Evolutionary conservation across 2,797 vertebrate genomes (phyloP).

Genomic region (Emydoidea blandingii): DNA sequence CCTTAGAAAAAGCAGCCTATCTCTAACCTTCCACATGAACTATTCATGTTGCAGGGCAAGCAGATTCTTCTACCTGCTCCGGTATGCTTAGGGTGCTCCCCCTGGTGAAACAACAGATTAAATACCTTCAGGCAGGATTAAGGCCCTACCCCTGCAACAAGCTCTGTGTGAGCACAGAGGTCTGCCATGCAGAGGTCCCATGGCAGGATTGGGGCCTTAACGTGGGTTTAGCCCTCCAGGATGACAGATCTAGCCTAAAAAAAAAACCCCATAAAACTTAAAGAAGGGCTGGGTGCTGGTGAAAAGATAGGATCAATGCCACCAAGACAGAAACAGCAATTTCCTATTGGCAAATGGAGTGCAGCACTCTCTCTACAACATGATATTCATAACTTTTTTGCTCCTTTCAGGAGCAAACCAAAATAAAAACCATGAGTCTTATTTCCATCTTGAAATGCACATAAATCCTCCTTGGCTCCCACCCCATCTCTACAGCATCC

Average conservation of each 20-base stretch:
- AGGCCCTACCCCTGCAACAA: not conserved
- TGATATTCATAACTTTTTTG: not conserved
- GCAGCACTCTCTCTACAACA: not conserved
- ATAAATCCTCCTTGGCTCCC: no score
- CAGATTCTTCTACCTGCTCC: not conserved
- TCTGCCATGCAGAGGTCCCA: not conserved
- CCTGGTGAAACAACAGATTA: not conserved
- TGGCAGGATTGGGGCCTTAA: not conserved
- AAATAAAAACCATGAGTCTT: no score
- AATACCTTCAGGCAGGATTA: not conserved
- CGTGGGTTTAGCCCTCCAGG: not conserved
- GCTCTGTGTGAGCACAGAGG: not conserved
- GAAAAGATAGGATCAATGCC: not conserved
- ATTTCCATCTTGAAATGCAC: no score
- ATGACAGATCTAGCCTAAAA: not conserved
- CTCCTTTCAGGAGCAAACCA: not conserved
- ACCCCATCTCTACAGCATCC: no score
- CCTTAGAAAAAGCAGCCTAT: not conserved
- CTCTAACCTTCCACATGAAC: not conserved
- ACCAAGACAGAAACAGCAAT: not conserved
- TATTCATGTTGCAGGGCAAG: not conserved
- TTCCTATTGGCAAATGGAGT: not conserved
- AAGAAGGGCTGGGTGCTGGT: fast-evolving
- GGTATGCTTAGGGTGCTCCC: not conserved
- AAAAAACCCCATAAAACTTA: not conserved